Base-by-base conservation (phyloP, 1,140 invertebrate genomes). In the Pogonomyrmex barbatus region DNA sequence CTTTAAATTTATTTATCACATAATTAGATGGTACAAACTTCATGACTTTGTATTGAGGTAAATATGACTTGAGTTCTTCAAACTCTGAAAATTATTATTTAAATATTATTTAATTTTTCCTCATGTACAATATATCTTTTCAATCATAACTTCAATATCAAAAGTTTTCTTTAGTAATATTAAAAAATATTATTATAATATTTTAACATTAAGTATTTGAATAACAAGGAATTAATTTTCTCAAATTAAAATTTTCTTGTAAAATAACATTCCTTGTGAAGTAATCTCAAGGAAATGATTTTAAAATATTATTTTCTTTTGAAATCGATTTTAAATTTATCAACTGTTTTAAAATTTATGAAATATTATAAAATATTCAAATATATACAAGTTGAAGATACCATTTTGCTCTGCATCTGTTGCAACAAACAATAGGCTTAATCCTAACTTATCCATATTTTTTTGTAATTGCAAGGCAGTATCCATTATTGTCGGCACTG, bases 371-470 rank as follows among this genome's bases (percentile, higher is more conserved):
- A 50, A 68, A 58, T 54, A 39, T 24, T 68, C 14, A 50, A 54
- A 42, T 36, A 36, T 52, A 6, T 4, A 14, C 10, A 50, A n/a
- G 81, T 65, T 39, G 47, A 65, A 82, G 87, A 24, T 70, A 94
- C 94, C 94, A 62, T 93, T 14, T 42, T 92, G 75, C 12, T 95
- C 92, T 30, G 97, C 97, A 96, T 99, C 98, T 9, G 98, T 98
- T 0, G 98, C 97, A 67, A 99, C 94, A 95, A 98, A 99, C 10
- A 99, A 93, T 56, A 94, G 96, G 17, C 95, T 95, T 3, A 98
- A 92, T 24, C 96, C 93, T 0, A 96, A 93, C 82, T 96, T 93
- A 67, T 96, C 94, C 58, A 98, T 92, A 65, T 95, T 92, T 63
- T 96, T 93, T 83, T 95, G 93, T 47, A 99, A 96, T 94, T 98